phyloP scores from a whole-genome alignment of 2,888 invertebrate species.

The Orgyia antiqua region DNA sequence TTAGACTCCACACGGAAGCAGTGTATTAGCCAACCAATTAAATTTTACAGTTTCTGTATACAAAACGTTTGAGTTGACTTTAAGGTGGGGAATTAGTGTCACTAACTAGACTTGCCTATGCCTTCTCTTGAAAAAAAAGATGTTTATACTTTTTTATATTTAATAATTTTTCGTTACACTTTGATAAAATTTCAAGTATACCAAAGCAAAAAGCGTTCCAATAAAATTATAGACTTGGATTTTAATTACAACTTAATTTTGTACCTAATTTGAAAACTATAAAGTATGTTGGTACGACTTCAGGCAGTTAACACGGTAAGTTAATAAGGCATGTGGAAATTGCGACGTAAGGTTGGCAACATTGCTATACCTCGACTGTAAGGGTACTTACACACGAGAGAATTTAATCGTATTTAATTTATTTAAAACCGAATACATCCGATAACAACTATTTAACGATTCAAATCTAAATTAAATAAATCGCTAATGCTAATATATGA shows the following conservation, averaged over 20 bases:
- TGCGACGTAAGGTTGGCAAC: constrained; percentile 71
- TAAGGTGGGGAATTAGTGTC: constrained; percentile 40
- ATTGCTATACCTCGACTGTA: constrained; percentile 57
- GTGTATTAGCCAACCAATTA: constrained; percentile 75
- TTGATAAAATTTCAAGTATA: constrained; percentile 42
- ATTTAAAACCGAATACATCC: no score
- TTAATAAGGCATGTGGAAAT: constrained; percentile 72
- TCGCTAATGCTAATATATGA: no score
- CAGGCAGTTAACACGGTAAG: constrained; percentile 53
- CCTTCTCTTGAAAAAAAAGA: no score
- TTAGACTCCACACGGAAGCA: constrained; percentile 59
- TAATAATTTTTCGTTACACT: constrained; percentile 39
- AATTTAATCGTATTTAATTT: no score
- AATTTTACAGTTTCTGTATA: constrained; percentile 60
- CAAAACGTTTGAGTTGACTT: constrained; percentile 51
- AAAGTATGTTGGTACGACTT: constrained; percentile 21
- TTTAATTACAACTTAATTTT: constrained; percentile 58
- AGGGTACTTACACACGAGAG: constrained; percentile 65
- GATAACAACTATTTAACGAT: no score
- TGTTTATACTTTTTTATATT: constrained; percentile 22
- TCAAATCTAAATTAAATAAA: no score
- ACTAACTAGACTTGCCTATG: constrained; percentile 33
- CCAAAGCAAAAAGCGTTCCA: constrained; percentile 26
- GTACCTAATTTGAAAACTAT: constrained; percentile 37
- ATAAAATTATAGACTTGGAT: constrained; percentile 40